phyloP scores from a whole-genome alignment of 2,113 vertebrate genomes.

The Amazona guildingii region DNA sequence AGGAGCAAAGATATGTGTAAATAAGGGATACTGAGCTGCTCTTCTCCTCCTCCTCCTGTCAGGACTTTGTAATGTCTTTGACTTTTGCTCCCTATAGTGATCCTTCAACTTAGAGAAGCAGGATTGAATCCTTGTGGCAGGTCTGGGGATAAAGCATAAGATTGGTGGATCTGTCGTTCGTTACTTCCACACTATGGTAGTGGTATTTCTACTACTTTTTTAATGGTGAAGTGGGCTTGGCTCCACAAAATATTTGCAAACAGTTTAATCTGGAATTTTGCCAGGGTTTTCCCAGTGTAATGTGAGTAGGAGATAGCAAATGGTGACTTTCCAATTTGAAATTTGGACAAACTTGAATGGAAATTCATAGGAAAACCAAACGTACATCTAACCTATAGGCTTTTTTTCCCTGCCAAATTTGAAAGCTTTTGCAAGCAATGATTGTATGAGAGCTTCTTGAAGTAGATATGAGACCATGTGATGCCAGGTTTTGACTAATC shows the following conservation, averaged over 20 bases:
- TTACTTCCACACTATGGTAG: neutral
- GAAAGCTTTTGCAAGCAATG: neutral
- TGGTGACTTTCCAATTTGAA: neutral
- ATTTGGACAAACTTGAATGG: slow-evolving; percentile 2
- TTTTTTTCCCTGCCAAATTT: neutral
- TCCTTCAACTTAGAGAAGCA: neutral
- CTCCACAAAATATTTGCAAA: slow-evolving; percentile 11
- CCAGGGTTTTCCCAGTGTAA: slow-evolving; percentile 23
- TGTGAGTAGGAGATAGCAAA: slow-evolving; percentile 23
- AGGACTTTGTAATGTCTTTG: neutral
- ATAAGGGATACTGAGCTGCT: neutral
- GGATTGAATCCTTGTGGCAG: neutral
- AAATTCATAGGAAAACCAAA: neutral
- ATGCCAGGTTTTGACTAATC: slow-evolving; percentile 39
- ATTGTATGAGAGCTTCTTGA: neutral
- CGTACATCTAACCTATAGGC: neutral
- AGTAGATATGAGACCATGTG: neutral
- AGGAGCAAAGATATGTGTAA: neutral
- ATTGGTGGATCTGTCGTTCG: neutral
- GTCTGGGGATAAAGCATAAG: neutral
- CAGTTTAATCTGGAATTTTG: slow-evolving; percentile 29
- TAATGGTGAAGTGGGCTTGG: neutral
- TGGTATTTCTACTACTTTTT: neutral
- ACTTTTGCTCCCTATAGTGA: neutral
- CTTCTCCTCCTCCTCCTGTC: neutral